Evolutionary conservation across 2,797 vertebrate genomes (phyloP).

Genomic region (Sebastes melanostomus): DNA sequence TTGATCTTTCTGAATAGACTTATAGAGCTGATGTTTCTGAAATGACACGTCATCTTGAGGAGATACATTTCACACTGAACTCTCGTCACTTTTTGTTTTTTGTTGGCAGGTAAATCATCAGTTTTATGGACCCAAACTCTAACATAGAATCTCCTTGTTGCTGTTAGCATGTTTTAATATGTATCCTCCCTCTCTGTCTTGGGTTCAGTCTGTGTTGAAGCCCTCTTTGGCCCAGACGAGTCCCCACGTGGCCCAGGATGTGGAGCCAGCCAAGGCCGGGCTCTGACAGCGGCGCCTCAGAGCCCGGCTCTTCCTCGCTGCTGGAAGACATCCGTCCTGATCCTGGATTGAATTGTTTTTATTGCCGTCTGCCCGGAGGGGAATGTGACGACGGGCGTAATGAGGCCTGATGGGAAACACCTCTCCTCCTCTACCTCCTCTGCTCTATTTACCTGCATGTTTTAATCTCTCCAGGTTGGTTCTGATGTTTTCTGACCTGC

Average conservation of each 20-base stretch:
- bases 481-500: not conserved
- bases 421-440: conserved; percentile 6
- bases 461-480: not conserved
- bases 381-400: conserved; percentile 21
- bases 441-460: not conserved
- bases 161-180: not conserved
- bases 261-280: not conserved
- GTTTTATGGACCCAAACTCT: not conserved
- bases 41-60: not conserved
- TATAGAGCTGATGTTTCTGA: not conserved
- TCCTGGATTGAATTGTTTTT: conserved; percentile 31
- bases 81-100: not conserved
- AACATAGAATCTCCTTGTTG: not conserved
- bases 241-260: not conserved
- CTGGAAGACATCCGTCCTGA: conserved; percentile 23
- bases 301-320: conserved; percentile 14
- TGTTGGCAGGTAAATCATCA: not conserved
- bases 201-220: not conserved
- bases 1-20: not conserved
- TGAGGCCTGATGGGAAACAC: conserved; percentile 39
- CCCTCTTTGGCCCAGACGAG: not conserved
- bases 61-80: not conserved
- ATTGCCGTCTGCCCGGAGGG: conserved; percentile 35
- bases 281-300: conserved; percentile 1
- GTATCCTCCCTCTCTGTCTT: not conserved